Conservation (phyloP, 2,888 invertebrate species). For the Tanypteryx hageni region DNA sequence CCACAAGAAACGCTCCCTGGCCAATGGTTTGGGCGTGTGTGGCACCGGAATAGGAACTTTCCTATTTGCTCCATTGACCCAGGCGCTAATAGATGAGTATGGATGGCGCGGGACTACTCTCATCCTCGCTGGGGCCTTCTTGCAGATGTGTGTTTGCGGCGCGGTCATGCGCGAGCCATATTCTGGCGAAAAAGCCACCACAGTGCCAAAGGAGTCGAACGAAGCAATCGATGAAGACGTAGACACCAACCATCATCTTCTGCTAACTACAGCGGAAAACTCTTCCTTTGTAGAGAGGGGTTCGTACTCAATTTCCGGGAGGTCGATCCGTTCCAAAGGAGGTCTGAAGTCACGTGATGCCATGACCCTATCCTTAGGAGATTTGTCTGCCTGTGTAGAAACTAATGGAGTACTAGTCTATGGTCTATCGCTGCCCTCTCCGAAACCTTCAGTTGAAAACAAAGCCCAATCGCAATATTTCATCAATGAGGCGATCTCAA, state of each 20-base stretch:
- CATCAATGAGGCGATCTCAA: neutral
- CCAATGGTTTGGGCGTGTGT: constrained; percentile 91
- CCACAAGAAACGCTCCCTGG: constrained; percentile 88
- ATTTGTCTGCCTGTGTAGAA: neutral
- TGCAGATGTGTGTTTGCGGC: constrained; percentile 90
- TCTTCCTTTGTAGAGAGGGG: neutral
- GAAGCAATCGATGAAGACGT: constrained; percentile 80
- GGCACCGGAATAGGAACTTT: constrained; percentile 94
- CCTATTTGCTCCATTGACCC: constrained; percentile 88
- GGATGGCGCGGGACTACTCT: constrained; percentile 90
- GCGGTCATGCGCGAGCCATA: constrained; percentile 87
- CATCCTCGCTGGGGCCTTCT: constrained; percentile 88
- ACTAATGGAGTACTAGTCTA: neutral
- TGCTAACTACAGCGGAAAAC: constrained; percentile 18
- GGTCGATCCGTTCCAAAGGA: neutral
- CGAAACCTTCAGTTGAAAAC: neutral
- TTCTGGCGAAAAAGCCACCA: constrained; percentile 70
- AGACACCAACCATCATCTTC: neutral
- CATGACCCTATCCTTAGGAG: neutral
- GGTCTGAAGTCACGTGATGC: neutral
- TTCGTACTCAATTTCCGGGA: neutral
- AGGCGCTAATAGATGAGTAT: constrained; percentile 84
- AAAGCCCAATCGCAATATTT: neutral
- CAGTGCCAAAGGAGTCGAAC: neutral
- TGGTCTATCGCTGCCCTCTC: neutral